A percentile compares a stretch with the other conserved stretches of the same genome.
Evolutionary conservation across 2,113 vertebrate species (phyloP).

Genomic region (Bettongia penicillata): DNA sequence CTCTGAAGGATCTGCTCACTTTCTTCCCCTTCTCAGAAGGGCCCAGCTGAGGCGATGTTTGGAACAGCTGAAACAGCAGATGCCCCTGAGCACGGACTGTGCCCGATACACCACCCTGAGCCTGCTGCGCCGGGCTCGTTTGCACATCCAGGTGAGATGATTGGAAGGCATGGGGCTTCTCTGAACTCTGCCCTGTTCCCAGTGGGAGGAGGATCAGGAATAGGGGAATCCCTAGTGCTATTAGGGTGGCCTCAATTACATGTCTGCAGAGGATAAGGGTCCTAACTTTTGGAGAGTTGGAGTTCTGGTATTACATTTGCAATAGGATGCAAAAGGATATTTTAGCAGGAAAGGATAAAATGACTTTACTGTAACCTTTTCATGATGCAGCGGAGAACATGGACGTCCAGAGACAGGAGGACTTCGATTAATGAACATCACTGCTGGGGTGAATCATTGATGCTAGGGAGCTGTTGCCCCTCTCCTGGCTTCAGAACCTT

Average conservation of each 20-base stretch:
- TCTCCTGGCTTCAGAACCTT: neutral
- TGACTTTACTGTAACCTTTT: neutral
- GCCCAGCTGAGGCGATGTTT: conserved; percentile 92
- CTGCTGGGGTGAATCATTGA: neutral
- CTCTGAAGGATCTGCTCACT: neutral
- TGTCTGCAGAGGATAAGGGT: neutral
- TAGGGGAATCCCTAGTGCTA: neutral
- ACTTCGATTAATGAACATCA: neutral
- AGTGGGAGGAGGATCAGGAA: neutral
- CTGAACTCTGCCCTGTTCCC: neutral
- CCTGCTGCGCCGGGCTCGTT: conserved; percentile 90
- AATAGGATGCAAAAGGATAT: neutral
- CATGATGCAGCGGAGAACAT: neutral
- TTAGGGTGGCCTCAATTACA: neutral
- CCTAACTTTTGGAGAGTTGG: neutral
- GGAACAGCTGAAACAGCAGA: conserved; percentile 94
- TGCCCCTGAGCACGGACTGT: conserved; percentile 88
- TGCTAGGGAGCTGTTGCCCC: neutral
- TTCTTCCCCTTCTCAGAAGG: conserved; percentile 82
- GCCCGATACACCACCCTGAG: conserved; percentile 91
- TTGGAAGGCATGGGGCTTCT: neutral
- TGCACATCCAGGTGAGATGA: conserved; percentile 92
- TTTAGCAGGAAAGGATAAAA: neutral
- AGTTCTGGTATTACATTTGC: neutral
- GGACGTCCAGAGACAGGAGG: neutral